Base-by-base conservation (phyloP, 2,113 vertebrate genomes). In the Acrocephalus arundinaceus region DNA sequence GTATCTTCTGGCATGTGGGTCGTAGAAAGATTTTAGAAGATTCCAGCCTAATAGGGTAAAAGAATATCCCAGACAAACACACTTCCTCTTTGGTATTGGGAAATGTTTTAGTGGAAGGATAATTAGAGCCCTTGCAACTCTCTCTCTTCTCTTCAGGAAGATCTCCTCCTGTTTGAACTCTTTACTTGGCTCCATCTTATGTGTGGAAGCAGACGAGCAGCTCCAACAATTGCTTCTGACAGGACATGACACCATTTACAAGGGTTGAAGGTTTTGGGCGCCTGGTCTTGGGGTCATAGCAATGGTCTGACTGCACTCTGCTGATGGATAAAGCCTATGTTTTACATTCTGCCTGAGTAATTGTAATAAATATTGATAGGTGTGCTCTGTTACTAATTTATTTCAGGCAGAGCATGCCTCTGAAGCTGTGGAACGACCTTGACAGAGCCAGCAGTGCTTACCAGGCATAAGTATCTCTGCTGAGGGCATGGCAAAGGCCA, bases 311-410 rank as follows among this genome's bases (percentile, higher is more conserved):
- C 73, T 85, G 52, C 35, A 45, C 2, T 10, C 41, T 37, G 14
- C 12, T 89, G 45, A 87, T 80, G 75, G 63, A 80, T 92, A 35
- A 81, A 80, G 57, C 43, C 76, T 72, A 28, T 86, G 41, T 68
- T 97, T 97, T 72, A 84, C 66, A 96, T 96, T 96, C 93, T 87
- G 63, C 57, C 61, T 67, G 82, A 86, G 82, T 93, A 95, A 94
- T 90, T 85, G 88, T 96, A 83, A 97, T 97, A 96, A 96, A 95
- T 96, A 97, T 95, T 97, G 96, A 96, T 96, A 96, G 87, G 24
- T 94, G 61, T 81, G 75, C 86, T 95, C 70, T 1, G 2, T 92
- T 96, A 94, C 87, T 97, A 97, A 97, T 94, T 96, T 94, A 90
- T 95, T 95, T 94, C 8, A 7, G 87, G 59, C 88, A 94, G 54